Evolutionary conservation across 1,140 invertebrate species (phyloP), one percentile per base, ranked within the genome.

Genomic region (Neoseiulus cucumeris): DNA sequence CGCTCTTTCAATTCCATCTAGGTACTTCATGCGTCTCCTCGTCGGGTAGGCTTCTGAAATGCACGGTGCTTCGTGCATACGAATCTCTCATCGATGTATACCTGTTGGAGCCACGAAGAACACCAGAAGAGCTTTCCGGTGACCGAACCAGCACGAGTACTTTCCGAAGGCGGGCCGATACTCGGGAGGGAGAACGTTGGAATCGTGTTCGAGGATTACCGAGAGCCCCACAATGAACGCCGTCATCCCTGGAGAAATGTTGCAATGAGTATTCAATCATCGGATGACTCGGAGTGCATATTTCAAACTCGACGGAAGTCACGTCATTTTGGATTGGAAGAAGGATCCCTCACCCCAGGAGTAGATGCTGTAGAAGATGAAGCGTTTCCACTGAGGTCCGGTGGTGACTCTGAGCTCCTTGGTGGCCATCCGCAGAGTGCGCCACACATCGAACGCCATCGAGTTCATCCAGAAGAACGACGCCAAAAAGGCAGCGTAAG

Each of bases 381-480:
- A 79, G 42, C 74, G 70, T 30, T 72, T 75, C 44, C 70, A 66
- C 65, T 78, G 75, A 71, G 71, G 39, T 73, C 77, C 29, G 72
- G 66, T 30, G 71, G 75, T 22, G 6, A 80, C 75, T 42, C 79
- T 65, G 2, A 81, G 70, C 68, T 81, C 76, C 18, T 73, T 73
- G 0, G 80, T 80, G 5, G 80, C 79, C 67, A 79, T 66, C 51
- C 73, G 70, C 7, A 82, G 72, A 20, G 81, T 80, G 28, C 76
- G 71, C 74, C 76, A 82, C 1, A 82, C 76, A 69, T 82, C 82
- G 70, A 78, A 82, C 0, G 81, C 76, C 73, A 83, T 78, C 1
- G 80, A 76, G 47, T 79, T 78, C 78, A 80, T 82, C 82, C 82
- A 83, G 66, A 78, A 79, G 69, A 82, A 82, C 0, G 80, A 76